Conservation (phyloP, 1,140 invertebrate genomes). For the Proctacanthus coquilletti region DNA sequence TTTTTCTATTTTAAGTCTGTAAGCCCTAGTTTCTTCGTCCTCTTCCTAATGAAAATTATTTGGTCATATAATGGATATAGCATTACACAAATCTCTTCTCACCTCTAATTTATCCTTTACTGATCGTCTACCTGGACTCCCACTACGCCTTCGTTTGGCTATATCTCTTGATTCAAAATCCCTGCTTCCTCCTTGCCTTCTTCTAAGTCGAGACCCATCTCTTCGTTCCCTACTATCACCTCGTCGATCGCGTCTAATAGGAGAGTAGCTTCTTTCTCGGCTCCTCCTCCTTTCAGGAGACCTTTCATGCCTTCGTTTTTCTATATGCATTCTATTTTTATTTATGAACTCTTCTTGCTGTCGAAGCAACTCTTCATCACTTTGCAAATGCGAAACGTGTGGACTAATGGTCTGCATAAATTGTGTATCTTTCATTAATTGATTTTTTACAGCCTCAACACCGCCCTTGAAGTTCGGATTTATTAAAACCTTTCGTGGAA, state of each 20-base stretch:
- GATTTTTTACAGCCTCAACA: constrained; percentile 28
- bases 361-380: constrained; percentile 23
- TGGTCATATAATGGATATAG: background rate
- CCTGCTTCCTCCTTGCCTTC: background rate
- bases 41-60: constrained; percentile 28
- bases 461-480: constrained; percentile 30
- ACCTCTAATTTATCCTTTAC: too few relatives aligned
- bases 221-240: constrained; percentile 9
- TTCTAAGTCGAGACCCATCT: background rate
- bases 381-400: constrained; percentile 9
- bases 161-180: constrained; percentile 8
- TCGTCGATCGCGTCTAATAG: constrained; percentile 15
- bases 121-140: constrained; percentile 15
- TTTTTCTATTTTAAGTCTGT: constrained; percentile 47
- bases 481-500: constrained; percentile 27
- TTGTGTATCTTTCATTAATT: constrained; percentile 29
- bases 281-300: constrained; percentile 23
- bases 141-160: constrained; percentile 23
- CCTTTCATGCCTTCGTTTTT: constrained; percentile 25
- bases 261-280: constrained; percentile 25
- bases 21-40: constrained; percentile 44
- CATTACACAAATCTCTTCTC: constrained; percentile 7
- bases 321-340: constrained; percentile 27
- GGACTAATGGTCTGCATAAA: constrained; percentile 24
- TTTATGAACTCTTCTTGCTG: constrained; percentile 30